Evolutionary conservation across 2,113 vertebrate genomes (phyloP).

Genomic region (Melospiza melodia): DNA sequence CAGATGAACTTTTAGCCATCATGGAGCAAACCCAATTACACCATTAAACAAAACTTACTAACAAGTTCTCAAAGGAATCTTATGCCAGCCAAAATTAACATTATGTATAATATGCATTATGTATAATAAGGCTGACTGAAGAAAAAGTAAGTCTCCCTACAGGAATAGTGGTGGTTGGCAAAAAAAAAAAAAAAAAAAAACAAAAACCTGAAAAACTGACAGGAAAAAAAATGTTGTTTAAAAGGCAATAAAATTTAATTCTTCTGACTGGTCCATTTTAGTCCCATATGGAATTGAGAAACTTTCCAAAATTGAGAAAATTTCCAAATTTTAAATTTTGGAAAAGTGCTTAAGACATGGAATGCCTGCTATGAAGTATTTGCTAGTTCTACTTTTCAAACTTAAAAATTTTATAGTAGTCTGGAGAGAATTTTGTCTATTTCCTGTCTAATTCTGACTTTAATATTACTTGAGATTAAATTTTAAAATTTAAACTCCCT

Average conservation of each 20-base stretch:
- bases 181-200: background rate
- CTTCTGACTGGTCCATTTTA: background rate
- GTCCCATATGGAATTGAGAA: background rate
- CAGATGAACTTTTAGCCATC: background rate
- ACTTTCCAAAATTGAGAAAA: background rate
- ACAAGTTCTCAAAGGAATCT: background rate
- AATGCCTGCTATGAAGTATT: background rate
- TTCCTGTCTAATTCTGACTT: background rate
- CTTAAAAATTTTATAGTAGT: background rate
- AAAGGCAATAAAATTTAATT: background rate
- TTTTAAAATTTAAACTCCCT: accelerated
- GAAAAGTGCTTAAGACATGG: background rate
- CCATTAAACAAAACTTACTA: background rate
- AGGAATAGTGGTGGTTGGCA: background rate
- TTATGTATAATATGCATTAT: background rate
- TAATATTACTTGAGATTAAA: background rate
- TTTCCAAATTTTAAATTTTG: background rate
- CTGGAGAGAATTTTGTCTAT: background rate
- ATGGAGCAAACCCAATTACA: background rate
- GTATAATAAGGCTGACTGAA: background rate
- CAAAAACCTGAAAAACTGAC: background rate
- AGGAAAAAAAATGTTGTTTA: background rate
- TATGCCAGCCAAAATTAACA: background rate
- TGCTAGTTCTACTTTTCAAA: background rate
- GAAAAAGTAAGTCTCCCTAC: background rate